Base-by-base conservation (phyloP, 2,113 vertebrate species). In the Dasyornis broadbenti region DNA sequence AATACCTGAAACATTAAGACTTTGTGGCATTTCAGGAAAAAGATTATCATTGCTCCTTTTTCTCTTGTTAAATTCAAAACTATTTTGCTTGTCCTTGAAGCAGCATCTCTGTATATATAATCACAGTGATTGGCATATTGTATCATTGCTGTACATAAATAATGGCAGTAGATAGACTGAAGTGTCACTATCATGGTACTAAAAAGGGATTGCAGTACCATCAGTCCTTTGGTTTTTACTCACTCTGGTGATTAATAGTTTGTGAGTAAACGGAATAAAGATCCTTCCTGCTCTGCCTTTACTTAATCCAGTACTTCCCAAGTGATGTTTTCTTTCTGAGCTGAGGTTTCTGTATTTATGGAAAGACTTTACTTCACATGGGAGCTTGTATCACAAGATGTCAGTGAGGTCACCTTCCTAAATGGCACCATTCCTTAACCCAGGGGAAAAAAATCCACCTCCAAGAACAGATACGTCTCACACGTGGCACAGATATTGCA, bases 371-470 rank as follows among this genome's bases (percentile, higher is more conserved):
- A 11, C 4, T 40, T 52, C 35, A 24, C 13, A 53, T 19, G 11
- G n/a, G n/a, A 72, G 35, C 17, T 45, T n/a, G 10, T 45, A 66
- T 52, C 82, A 17, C 31, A 49, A n/a, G 52, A 2, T 56, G 35
- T 14, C 50, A 57, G 31, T 30, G 54, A 44, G 45, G 6, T 94
- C 50, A n/a, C 21, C 63, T 77, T 80, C 27, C 27, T 56, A 68
- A 63, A 59, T 31, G 42, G 13, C 65, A 78, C 47, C 21, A 18
- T 39, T 85, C 16, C 57, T 56, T 76, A 79, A 39, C 19, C 20
- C 39, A 71, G 45, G 2, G 3, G 7, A 11, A 27, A 57, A 69
- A 18, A 12, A 18, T 0, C 5, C 6, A 5, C 9, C 19, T 56
- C 40, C 27, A 37, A 33, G 70, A 76, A 6, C 27, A 79, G 53